phyloP scores from a whole-genome alignment of 2,113 vertebrate species.

The Acanthisitta chloris region DNA sequence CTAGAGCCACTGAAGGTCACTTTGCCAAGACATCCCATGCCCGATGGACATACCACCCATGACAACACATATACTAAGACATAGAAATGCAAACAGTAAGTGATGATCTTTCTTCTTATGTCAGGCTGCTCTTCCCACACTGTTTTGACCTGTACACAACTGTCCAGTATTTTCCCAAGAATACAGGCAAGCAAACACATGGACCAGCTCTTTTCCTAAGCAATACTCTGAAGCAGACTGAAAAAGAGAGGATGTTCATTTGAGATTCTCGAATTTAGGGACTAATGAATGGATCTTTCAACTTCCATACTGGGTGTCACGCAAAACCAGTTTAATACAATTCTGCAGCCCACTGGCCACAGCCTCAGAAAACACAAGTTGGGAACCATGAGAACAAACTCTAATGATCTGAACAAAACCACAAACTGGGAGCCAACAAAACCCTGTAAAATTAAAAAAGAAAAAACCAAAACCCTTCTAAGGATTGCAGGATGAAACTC shows the following conservation, averaged over 20 bases:
- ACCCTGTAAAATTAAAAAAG: neutral
- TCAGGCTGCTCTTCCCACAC: neutral
- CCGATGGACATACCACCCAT: neutral
- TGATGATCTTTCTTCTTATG: neutral
- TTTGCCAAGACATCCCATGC: neutral
- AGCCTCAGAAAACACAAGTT: neutral
- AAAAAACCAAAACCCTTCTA: accelerated
- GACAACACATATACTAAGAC: neutral
- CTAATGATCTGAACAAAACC: neutral
- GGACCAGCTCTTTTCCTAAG: neutral
- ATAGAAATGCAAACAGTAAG: neutral
- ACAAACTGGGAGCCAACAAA: neutral
- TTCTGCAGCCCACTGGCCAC: neutral
- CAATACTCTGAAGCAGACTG: neutral
- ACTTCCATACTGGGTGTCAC: accelerated
- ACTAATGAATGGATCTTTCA: neutral
- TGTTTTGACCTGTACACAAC: neutral
- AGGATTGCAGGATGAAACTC: neutral
- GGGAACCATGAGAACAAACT: neutral
- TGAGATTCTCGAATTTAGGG: neutral
- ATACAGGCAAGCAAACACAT: neutral
- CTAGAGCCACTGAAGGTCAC: neutral
- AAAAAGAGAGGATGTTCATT: neutral
- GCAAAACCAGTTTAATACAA: neutral
- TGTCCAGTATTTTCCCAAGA: neutral